A percentile compares a stretch with the other conserved stretches of the same genome.
These are phyloP conservation scores for Nettapus auritus DNA, from an alignment of 2,113 vertebrate species.

Conservation along the genomic window DNA sequence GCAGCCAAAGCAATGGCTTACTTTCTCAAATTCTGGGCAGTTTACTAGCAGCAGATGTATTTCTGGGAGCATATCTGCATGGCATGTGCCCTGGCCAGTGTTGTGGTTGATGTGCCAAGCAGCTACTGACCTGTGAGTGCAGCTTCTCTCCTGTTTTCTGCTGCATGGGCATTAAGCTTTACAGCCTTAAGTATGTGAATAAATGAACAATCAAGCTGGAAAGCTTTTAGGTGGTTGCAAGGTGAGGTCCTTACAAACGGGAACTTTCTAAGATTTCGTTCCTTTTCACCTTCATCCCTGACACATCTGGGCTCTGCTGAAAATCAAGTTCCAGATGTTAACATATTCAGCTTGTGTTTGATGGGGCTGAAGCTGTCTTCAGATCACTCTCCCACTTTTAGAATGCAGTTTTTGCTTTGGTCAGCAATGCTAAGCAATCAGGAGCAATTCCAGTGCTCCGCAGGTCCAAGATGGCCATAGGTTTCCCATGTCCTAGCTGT, in stretches of 20 bases:
- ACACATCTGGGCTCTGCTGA: neutral
- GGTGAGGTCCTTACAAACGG: neutral
- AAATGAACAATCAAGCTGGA: neutral
- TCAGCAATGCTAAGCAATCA: neutral
- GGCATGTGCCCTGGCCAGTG: neutral
- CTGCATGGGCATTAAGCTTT: neutral
- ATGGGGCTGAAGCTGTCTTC: neutral
- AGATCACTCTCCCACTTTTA: conserved; percentile 15
- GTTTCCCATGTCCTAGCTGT: neutral
- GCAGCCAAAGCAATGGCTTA: neutral
- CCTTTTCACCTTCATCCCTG: neutral
- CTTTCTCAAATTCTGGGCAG: neutral
- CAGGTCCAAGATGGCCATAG: neutral
- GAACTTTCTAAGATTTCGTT: neutral
- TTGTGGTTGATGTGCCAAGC: neutral
- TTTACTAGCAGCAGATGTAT: neutral
- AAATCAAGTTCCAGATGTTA: neutral
- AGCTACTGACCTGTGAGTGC: neutral
- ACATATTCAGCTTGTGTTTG: conserved; percentile 5
- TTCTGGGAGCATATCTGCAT: neutral
- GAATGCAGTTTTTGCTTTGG: conserved; percentile 34
- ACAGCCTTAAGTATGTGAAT: neutral
- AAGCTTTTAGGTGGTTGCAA: neutral
- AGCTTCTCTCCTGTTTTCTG: neutral
- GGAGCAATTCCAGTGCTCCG: neutral